Percentiles rank a stretch among this genome's conserved stretches.
These are phyloP conservation scores for Deroplatys truncata DNA, from an alignment of 2,888 invertebrate genomes.

Conservation along the genomic window DNA sequence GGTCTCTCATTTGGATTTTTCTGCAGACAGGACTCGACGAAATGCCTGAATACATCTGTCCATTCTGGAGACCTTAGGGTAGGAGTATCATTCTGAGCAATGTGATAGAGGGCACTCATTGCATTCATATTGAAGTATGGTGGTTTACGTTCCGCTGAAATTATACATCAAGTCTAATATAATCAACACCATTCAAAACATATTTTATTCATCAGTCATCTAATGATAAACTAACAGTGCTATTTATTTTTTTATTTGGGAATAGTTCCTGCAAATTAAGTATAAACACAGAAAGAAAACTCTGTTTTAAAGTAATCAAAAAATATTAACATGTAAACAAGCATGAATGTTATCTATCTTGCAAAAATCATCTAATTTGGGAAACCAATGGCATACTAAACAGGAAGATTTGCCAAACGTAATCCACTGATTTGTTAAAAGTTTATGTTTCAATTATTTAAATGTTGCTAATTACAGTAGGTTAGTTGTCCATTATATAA, in stretches of 20 bases:
- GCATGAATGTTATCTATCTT: no score
- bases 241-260: neutral
- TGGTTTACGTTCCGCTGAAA: slow-evolving; percentile 90
- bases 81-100: slow-evolving; percentile 98
- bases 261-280: no score
- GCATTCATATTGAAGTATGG: slow-evolving; percentile 99
- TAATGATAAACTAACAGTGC: neutral
- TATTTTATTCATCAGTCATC: neutral
- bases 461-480: no score
- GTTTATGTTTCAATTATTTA: no score
- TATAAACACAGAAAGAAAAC: no score
- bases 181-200: neutral
- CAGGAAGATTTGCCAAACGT: no score
- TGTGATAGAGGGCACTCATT: slow-evolving; percentile 99
- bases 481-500: no score
- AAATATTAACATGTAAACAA: no score
- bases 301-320: no score
- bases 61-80: slow-evolving; percentile 82
- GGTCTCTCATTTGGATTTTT: slow-evolving; percentile 90
- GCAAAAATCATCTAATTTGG: no score
- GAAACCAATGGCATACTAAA: no score
- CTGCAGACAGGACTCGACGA: slow-evolving; percentile 92
- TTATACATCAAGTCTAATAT: neutral
- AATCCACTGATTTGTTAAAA: no score
- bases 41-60: slow-evolving; percentile 88